Evolutionary conservation across 2,888 invertebrate species (phyloP), one percentile per base, ranked within the genome.

Genomic region (Meloe dianella): DNA sequence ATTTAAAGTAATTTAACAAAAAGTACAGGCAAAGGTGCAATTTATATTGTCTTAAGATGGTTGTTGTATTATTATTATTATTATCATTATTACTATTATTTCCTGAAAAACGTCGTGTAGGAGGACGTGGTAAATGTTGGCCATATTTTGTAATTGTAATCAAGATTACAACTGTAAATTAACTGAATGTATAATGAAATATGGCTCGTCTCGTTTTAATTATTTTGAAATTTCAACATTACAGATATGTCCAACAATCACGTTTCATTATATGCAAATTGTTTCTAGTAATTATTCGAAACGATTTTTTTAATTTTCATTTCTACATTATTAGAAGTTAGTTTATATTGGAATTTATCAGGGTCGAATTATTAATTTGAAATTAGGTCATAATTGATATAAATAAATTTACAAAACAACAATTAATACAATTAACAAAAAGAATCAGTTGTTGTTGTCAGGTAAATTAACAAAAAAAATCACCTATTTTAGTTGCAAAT

Each of bases 81-180:
- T 51, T 22, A 51, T 22, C 77, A 79, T 80, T 81, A 79, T 79
- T 80, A 78, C 79, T 81, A 80, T 81, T 82, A 80, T 81, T 82
- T 81, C 81, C 80, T 81, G 82, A n/a, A 82, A 82, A 81, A 74
- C 73, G 73, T 73, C 75, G 77, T 78, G 82, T 82, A 78, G 83
- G 83, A 76, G 82, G 82, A 82, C 82, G 75, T 78, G 69, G 81
- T 77, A 79, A 83, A 82, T 81, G 83, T 79, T 77, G 78, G 76
- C 77, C 81, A 80, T 82, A 83, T 82, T 83, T 82, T 80, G 81
- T 82, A 82, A 83, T 83, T 82, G 81, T 78, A 82, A 83, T 83
- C 82, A 82, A 82, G 81, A 82, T 83, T 80, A 76, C 72, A 78
- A 74, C 73, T 72, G 80, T 77, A 79, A 79, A 80, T 80, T 81